phyloP scores from a whole-genome alignment of 2,888 invertebrate genomes.

The Leptothorax acervorum region DNA sequence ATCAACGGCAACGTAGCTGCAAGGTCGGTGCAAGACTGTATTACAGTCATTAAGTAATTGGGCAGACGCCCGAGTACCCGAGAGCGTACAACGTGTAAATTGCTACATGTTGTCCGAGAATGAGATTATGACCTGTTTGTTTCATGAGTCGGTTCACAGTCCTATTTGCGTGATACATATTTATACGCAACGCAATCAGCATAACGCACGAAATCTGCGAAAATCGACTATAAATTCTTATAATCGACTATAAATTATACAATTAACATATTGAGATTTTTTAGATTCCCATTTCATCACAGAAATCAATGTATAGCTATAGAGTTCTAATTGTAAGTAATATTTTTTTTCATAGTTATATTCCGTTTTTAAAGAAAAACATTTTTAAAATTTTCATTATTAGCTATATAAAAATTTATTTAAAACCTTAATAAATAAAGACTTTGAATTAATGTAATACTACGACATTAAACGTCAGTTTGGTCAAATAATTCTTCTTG shows the following conservation, averaged over 20 bases:
- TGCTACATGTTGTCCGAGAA: constrained; percentile 8
- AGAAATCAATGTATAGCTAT: too few relatives aligned
- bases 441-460: too few relatives aligned
- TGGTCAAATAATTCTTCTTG: too few relatives aligned
- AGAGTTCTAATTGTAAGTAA: too few relatives aligned
- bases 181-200: not conserved
- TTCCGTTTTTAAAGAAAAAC: too few relatives aligned
- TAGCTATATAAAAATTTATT: not conserved
- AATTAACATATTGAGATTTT: too few relatives aligned
- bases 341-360: too few relatives aligned
- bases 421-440: not conserved
- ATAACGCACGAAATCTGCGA: not conserved
- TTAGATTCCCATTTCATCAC: too few relatives aligned
- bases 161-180: constrained; percentile 1
- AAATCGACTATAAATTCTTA: not conserved
- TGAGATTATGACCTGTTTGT: constrained; percentile 8
- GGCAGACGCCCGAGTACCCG: constrained; percentile 10
- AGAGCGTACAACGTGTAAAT: constrained; percentile 13
- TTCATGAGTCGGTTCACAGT: not conserved
- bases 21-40: not conserved
- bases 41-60: constrained; percentile 60
- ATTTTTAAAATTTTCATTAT: not conserved
- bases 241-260: not conserved
- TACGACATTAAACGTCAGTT: too few relatives aligned
- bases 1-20: constrained; percentile 25